Evolutionary conservation across 2,888 invertebrate genomes (phyloP), one percentile per base, ranked within the genome.

Genomic region (Amblyteles armatorius): DNA sequence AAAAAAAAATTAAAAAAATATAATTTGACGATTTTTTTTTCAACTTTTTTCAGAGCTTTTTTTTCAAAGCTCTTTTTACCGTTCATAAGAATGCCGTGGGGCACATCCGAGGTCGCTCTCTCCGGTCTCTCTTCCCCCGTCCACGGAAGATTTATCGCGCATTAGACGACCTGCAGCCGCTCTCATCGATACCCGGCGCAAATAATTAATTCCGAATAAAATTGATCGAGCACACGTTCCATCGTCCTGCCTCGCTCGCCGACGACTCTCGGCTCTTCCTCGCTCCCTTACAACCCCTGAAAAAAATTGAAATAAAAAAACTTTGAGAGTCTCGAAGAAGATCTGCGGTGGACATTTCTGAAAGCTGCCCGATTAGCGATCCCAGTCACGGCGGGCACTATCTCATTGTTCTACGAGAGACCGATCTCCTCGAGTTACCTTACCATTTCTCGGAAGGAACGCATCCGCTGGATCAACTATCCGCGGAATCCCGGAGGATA

Each of bases 341-440:
- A 11, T 22, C 29, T 11, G 26, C 26, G 57, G 26, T 22, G 26
- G 50, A 13, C 60, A 5, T 55, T 19, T 55, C 19, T 26, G 60
- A 13, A 60, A 26, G 19, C 60, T 60, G 16, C 60, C 0, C 60
- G 60, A 60, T 60, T 29, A 16, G 60, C 22, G 26, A 60, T 3
- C 13, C 60, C 4, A 26, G 60, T 60, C 60, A 60, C 60, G 60
- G 60, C 60, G 13, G 60, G 60, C 60, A 60, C 60, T 60, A 60
- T 60, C 60, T 60, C 60, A 29, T 60, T 60, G 60, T 60, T 60
- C 60, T 26, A 60, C 60, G 29, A 60, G 60, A 60, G 50, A 60
- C 6, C 22, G 11, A 7, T 26, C 60, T 60, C 57, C 11, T 3
- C 57, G 26, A 6, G 5, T 9, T 36, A 4, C 29, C 29, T 29